These are phyloP conservation scores for Amaurobius ferox DNA, from an alignment of 2,888 invertebrate genomes.

Conservation along the genomic window DNA sequence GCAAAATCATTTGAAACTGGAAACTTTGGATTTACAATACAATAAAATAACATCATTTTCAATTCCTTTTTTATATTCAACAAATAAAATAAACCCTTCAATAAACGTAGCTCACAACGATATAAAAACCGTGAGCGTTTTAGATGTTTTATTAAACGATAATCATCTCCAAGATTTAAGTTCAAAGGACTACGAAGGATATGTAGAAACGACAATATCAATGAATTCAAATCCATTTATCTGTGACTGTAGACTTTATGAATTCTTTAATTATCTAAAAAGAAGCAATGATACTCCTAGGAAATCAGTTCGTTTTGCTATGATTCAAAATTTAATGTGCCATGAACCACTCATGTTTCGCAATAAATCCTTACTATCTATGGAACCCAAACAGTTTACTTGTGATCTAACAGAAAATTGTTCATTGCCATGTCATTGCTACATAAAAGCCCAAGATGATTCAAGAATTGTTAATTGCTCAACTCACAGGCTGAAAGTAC, in stretches of 20 bases:
- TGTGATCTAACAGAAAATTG: constrained; percentile 66
- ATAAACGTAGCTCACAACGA: constrained; percentile 52
- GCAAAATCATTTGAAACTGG: constrained; percentile 69
- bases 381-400: constrained; percentile 42
- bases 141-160: constrained; percentile 20
- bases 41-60: constrained; percentile 62
- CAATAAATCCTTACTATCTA: constrained; percentile 9
- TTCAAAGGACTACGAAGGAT: constrained; percentile 40
- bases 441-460: constrained; percentile 42
- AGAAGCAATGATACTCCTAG: constrained; percentile 18
- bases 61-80: constrained; percentile 39
- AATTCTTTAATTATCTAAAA: constrained; percentile 59
- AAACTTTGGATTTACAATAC: constrained; percentile 71
- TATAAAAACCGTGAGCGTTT: constrained; percentile 46
- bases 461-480: constrained; percentile 60
- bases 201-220: constrained; percentile 28
- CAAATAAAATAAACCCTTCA: constrained; percentile 20
- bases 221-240: constrained; percentile 59
- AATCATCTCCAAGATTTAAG: constrained; percentile 18
- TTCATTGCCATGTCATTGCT: constrained; percentile 60
- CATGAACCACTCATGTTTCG: constrained; percentile 22
- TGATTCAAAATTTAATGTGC: constrained; percentile 37
- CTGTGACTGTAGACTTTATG: constrained; percentile 70
- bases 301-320: constrained; percentile 26
- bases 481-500: constrained; percentile 20